These are phyloP conservation scores for Paraescarpia echinospica DNA, from an alignment of 1,140 invertebrate species.

Conservation along the genomic window DNA sequence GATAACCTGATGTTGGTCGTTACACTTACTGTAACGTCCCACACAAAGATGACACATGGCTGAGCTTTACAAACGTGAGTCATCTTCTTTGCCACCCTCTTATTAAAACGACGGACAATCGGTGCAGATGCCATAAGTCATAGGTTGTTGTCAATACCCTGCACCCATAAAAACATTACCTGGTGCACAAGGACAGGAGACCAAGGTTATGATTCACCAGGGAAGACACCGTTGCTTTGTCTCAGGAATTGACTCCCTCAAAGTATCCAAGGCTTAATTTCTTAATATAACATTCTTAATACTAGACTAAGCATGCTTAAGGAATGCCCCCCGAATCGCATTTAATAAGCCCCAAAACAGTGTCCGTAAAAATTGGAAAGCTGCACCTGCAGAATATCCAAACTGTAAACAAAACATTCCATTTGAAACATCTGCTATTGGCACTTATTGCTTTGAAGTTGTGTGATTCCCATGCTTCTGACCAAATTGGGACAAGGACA, in stretches of 20 bases:
- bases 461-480: too few species aligned
- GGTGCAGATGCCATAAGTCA: not conserved
- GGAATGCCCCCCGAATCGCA: too few species aligned
- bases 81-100: not conserved
- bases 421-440: too few species aligned
- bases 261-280: too few species aligned
- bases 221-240: not conserved
- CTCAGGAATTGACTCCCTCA: not conserved
- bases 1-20: not conserved
- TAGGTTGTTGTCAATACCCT: not conserved
- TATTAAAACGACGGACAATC: not conserved
- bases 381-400: too few species aligned
- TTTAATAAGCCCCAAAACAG: too few species aligned
- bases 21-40: not conserved
- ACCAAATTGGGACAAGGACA: too few species aligned
- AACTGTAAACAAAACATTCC: too few species aligned
- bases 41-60: not conserved
- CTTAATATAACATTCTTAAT: too few species aligned
- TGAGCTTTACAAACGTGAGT: not conserved
- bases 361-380: too few species aligned
- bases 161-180: not conserved
- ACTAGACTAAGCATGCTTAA: too few species aligned
- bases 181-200: not conserved
- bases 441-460: too few species aligned
- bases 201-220: not conserved